Conservation (phyloP, 2,797 vertebrate genomes). For the Protonibea diacanthus region DNA sequence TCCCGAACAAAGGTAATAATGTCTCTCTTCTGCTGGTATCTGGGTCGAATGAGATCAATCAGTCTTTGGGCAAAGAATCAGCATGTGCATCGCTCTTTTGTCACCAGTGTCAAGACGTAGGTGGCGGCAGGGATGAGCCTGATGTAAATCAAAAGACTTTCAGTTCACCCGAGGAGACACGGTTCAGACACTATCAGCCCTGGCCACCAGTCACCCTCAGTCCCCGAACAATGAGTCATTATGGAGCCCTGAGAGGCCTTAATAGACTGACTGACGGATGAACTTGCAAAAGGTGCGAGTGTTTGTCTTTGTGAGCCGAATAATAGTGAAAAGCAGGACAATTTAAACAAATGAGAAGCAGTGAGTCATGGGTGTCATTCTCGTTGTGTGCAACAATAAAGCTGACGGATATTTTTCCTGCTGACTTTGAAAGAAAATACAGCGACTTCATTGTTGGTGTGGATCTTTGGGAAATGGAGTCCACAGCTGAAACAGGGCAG, state of each 20-base stretch:
- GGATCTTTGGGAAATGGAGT: constrained; percentile 24
- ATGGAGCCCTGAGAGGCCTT: constrained; percentile 76
- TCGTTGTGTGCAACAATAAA: constrained; percentile 32
- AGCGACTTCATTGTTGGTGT: constrained; percentile 4
- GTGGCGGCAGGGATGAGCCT: constrained; percentile 66
- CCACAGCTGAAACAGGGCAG: constrained; percentile 18
- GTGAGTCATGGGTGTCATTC: constrained; percentile 27
- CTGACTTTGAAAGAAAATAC: background rate
- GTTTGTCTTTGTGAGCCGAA: constrained; percentile 39
- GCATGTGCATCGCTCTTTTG: constrained; percentile 79
- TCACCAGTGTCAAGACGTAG: constrained; percentile 69
- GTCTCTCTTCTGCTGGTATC: constrained; percentile 73
- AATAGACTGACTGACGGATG: constrained; percentile 83
- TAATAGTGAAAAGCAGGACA: constrained; percentile 34
- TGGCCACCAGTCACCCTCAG: constrained; percentile 81
- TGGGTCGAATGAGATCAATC: constrained; percentile 81
- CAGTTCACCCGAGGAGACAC: constrained; percentile 71
- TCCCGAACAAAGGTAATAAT: constrained; percentile 78
- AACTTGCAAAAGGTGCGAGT: constrained; percentile 69
- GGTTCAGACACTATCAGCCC: constrained; percentile 79
- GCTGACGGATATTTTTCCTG: constrained; percentile 26
- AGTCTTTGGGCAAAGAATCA: constrained; percentile 74
- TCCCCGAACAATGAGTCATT: constrained; percentile 84
- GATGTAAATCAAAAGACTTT: constrained; percentile 84
- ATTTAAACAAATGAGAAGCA: constrained; percentile 34